A percentile compares a stretch with the other conserved stretches of the same genome.
phyloP scores from a whole-genome alignment of 1,140 invertebrate genomes.

The Drosophila nigrodunni region DNA sequence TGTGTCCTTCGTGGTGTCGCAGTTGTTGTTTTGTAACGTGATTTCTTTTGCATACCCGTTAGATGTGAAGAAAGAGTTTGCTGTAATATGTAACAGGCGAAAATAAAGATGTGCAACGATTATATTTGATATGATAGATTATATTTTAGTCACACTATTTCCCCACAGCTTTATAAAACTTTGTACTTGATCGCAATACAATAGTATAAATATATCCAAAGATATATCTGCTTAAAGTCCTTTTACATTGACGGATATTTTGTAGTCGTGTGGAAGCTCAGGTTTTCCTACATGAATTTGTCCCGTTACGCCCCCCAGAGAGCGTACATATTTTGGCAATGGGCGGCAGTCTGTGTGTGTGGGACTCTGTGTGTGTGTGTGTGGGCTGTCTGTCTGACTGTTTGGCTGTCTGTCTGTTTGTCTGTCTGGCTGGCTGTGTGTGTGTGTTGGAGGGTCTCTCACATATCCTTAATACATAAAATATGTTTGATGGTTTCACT shows the following conservation, averaged over 20 bases:
- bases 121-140: too few species aligned
- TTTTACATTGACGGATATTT: too few species aligned
- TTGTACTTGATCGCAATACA: too few species aligned
- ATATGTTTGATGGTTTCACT: constrained; percentile 79
- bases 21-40: constrained; percentile 61
- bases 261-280: too few species aligned
- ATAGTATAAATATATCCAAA: too few species aligned
- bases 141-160: too few species aligned
- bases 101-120: too few species aligned
- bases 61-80: neutral
- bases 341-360: constrained; percentile 13
- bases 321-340: constrained; percentile 9
- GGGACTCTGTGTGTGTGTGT: constrained; percentile 9
- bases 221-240: too few species aligned
- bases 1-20: constrained; percentile 39
- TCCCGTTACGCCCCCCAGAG: neutral
- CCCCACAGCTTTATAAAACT: too few species aligned
- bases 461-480: constrained; percentile 80
- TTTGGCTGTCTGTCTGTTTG: neutral
- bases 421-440: constrained; percentile 39
- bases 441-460: constrained; percentile 28
- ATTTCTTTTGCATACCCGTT: constrained; percentile 47
- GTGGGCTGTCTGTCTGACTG: too few species aligned
- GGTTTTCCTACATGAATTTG: too few species aligned
- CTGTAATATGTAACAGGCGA: too few species aligned